These are phyloP conservation scores for Philopotamus ludificatus DNA, from an alignment of 1,140 invertebrate species.

Conservation along the genomic window DNA sequence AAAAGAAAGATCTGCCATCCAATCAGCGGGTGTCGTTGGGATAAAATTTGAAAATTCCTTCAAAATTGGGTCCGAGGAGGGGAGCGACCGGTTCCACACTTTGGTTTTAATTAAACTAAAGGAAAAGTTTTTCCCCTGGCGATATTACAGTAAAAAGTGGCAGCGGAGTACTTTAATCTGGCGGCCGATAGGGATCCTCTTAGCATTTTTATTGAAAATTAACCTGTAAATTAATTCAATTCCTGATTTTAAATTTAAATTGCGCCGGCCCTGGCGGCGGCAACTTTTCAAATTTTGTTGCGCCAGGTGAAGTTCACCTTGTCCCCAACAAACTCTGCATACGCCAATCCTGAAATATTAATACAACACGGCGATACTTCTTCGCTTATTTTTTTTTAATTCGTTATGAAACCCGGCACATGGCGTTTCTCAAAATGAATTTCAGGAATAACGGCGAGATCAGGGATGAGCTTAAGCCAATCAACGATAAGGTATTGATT, in stretches of 20 bases:
- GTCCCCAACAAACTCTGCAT: too few relatives aligned
- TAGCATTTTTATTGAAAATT: constrained; percentile 42
- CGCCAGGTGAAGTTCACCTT: constrained; percentile 15
- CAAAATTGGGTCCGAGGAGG: constrained; percentile 9
- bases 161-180: constrained; percentile 38
- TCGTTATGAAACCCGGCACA: too few relatives aligned
- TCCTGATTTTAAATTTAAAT: constrained; percentile 41
- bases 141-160: constrained; percentile 33
- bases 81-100: constrained; percentile 17
- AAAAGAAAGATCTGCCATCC: constrained; percentile 2
- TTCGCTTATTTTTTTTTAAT: too few relatives aligned
- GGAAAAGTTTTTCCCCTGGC: constrained; percentile 29
- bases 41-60: constrained; percentile 15
- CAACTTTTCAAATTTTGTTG: constrained; percentile 38
- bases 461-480: constrained; percentile 18
- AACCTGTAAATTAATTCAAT: constrained; percentile 42
- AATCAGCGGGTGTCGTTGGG: background rate
- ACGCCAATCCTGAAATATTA: too few relatives aligned
- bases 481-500: constrained; percentile 37
- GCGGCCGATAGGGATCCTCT: constrained; percentile 35
- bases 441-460: constrained; percentile 3
- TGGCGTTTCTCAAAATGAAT: too few relatives aligned
- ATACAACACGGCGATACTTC: too few relatives aligned
- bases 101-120: constrained; percentile 35
- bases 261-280: constrained; percentile 9